These are phyloP conservation scores for Agrenia bidenticulata DNA, from an alignment of 2,888 invertebrate genomes.

Conservation along the genomic window DNA sequence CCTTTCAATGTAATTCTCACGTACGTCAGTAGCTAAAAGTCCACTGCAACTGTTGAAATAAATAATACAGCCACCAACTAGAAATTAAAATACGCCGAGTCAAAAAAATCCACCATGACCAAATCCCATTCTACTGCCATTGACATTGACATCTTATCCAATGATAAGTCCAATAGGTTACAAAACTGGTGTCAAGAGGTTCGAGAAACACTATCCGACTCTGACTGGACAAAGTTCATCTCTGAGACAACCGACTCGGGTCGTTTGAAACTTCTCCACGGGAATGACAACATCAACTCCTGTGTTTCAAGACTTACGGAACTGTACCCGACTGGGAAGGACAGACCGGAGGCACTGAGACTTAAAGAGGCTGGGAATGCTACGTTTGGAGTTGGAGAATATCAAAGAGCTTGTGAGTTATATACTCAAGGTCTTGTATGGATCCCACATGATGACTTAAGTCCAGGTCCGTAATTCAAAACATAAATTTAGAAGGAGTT, in stretches of 20 bases:
- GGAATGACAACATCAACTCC: constrained; percentile 33
- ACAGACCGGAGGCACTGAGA: constrained; percentile 33
- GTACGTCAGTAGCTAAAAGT: too few species aligned
- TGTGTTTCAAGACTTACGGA: constrained; percentile 29
- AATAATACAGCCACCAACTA: too few species aligned
- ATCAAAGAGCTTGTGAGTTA: constrained; percentile 34
- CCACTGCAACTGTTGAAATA: too few species aligned
- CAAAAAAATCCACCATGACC: too few species aligned
- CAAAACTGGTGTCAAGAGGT: too few species aligned
- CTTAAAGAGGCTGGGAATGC: constrained; percentile 43
- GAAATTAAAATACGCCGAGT: too few species aligned
- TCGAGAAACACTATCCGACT: too few species aligned
- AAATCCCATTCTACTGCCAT: too few species aligned
- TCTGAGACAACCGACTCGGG: constrained; percentile 28
- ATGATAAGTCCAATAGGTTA: too few species aligned
- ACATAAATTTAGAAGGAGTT: too few species aligned
- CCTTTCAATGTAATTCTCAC: too few species aligned
- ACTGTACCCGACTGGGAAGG: constrained; percentile 28
- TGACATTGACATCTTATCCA: too few species aligned
- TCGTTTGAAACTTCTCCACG: constrained; percentile 33
- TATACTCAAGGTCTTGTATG: constrained; percentile 46
- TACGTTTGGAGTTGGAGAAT: constrained; percentile 43
- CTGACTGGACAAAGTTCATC: constrained; percentile 37
- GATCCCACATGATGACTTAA: constrained; percentile 46
- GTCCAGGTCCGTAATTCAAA: constrained; percentile 31